phyloP scores from a whole-genome alignment of 2,888 invertebrate species.

The Acleris emargana region DNA sequence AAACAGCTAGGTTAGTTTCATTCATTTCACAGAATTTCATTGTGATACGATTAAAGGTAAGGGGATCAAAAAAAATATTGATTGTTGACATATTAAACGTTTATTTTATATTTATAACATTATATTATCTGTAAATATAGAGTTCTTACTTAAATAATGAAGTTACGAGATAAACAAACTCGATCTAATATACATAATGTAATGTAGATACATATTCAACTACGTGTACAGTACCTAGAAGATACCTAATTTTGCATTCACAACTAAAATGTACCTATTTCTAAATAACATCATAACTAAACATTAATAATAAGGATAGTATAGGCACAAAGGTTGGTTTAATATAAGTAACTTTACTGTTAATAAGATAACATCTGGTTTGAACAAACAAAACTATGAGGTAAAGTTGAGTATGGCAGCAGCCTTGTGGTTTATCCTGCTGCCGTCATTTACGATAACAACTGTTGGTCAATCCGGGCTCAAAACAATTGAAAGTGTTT shows the following conservation, averaged over 20 bases:
- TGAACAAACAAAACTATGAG: conserved; percentile 62
- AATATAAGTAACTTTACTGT: conserved; percentile 49
- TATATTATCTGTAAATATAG: conserved; percentile 84
- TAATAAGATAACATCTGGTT: conserved; percentile 71
- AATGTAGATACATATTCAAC: conserved; percentile 69
- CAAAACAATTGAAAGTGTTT: conserved; percentile 4
- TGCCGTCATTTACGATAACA: conserved; percentile 1
- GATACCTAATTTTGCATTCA: conserved; percentile 59
- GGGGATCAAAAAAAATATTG: conserved; percentile 22
- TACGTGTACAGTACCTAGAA: conserved; percentile 59
- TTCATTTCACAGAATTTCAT: too few relatives aligned
- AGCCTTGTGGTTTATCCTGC: conserved; percentile 10
- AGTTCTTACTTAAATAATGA: conserved; percentile 77
- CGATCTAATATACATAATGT: conserved; percentile 71
- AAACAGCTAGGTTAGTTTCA: too few relatives aligned
- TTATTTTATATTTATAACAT: conserved; percentile 83
- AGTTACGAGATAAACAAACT: conserved; percentile 78
- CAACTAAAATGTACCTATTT: conserved; percentile 58
- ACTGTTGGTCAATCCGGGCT: conserved; percentile 1
- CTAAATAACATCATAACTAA: conserved; percentile 65
- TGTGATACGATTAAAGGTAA: too few relatives aligned
- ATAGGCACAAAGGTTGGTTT: conserved; percentile 77
- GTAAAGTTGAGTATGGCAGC: conserved; percentile 46
- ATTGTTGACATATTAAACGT: conserved; percentile 70
- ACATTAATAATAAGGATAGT: conserved; percentile 64